Percentiles rank a stretch among this genome's conserved stretches.
These are phyloP conservation scores for Gnathonemus echidnorhynchus DNA, from an alignment of 2,113 vertebrate species.

Conservation along the genomic window DNA sequence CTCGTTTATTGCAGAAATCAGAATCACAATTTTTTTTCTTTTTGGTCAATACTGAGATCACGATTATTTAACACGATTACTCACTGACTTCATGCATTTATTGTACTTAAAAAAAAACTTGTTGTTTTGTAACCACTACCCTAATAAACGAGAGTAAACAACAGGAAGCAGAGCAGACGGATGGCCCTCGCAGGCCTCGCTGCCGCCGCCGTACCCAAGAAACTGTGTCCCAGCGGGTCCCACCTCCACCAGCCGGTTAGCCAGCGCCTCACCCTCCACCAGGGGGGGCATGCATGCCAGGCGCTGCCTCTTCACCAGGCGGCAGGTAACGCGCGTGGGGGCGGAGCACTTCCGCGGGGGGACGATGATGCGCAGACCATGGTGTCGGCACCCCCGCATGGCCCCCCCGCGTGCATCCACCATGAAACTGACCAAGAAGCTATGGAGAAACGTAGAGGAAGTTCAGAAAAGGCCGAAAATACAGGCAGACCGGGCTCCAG, in stretches of 20 bases:
- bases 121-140: not conserved
- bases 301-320: slow-evolving; percentile 89
- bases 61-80: not conserved
- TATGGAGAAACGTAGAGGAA: slow-evolving; percentile 46
- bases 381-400: slow-evolving; percentile 96
- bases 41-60: not conserved
- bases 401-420: slow-evolving; percentile 94
- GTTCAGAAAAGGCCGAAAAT: not conserved
- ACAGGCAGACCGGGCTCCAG: not conserved
- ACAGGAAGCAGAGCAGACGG: not conserved
- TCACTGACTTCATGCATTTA: not conserved
- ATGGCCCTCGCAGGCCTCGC: no score
- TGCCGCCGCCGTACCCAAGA: slow-evolving; percentile 75
- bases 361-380: slow-evolving; percentile 90
- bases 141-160: not conserved
- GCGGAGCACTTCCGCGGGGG: slow-evolving; percentile 94
- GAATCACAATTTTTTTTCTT: not conserved
- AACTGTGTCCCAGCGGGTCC: slow-evolving; percentile 95
- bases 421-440: slow-evolving; percentile 99
- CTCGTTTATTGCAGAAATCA: not conserved
- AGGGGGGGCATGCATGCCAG: slow-evolving; percentile 94
- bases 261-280: slow-evolving; percentile 91
- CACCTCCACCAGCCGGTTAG: slow-evolving; percentile 88
- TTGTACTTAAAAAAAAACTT: not conserved
- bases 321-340: slow-evolving; percentile 89